These are phyloP conservation scores for Lissonota sp. DNA, from an alignment of 2,888 invertebrate species.

Conservation along the genomic window DNA sequence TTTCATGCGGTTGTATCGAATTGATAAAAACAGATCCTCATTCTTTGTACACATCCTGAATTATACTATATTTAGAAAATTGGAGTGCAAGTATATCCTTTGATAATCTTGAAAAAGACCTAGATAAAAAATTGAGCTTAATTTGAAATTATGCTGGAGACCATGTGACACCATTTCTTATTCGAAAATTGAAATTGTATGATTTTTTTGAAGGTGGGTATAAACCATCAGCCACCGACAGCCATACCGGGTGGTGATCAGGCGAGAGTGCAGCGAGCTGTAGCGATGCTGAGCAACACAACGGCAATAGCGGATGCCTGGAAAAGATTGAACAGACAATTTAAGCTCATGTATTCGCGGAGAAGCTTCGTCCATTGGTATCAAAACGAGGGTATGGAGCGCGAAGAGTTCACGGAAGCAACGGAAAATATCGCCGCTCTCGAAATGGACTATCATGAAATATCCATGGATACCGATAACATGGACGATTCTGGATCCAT, in stretches of 20 bases:
- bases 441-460: slow-evolving; percentile 83
- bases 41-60: too few relatives aligned
- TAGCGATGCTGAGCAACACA: slow-evolving; percentile 87
- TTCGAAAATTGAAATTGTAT: neutral
- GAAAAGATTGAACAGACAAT: slow-evolving; percentile 86
- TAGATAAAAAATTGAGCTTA: too few relatives aligned
- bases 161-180: neutral
- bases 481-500: neutral
- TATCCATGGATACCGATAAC: slow-evolving; percentile 65
- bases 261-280: slow-evolving; percentile 85
- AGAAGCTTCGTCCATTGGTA: slow-evolving; percentile 87
- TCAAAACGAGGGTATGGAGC: slow-evolving; percentile 83
- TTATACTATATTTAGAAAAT: too few relatives aligned
- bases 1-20: too few relatives aligned
- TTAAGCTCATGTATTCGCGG: slow-evolving; percentile 87
- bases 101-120: too few relatives aligned
- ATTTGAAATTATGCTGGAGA: too few relatives aligned
- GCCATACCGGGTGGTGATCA: slow-evolving; percentile 84
- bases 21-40: too few relatives aligned
- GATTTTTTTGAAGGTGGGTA: slow-evolving; percentile 77
- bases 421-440: slow-evolving; percentile 83
- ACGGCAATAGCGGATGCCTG: slow-evolving; percentile 87
- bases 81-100: too few relatives aligned
- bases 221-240: slow-evolving; percentile 84
- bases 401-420: slow-evolving; percentile 84